Conservation (phyloP, 2,113 vertebrate genomes). For the Suricata suricatta region DNA sequence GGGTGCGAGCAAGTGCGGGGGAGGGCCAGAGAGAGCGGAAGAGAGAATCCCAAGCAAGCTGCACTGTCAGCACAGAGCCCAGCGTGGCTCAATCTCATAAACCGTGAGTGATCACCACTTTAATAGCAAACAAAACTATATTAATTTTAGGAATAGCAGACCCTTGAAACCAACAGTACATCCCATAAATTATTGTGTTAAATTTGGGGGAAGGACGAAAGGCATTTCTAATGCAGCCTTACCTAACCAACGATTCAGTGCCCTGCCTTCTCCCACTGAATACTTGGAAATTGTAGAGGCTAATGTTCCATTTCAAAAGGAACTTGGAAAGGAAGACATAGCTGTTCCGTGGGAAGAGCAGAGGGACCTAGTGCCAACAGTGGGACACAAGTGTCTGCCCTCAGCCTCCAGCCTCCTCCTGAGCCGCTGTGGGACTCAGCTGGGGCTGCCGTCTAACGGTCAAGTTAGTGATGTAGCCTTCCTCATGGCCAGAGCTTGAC, state of each 20-base stretch:
- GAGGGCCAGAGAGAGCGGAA: not conserved
- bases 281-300: not conserved
- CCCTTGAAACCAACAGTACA: not conserved
- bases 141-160: not conserved
- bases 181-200: not conserved
- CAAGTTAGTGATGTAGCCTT: not conserved
- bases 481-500: not conserved
- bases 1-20: not conserved
- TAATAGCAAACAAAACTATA: conserved; percentile 13
- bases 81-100: not conserved
- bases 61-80: not conserved
- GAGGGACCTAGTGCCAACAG: not conserved
- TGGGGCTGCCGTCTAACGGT: not conserved
- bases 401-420: not conserved
- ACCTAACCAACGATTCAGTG: not conserved
- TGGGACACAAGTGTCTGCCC: not conserved
- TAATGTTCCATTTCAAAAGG: not conserved
- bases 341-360: not conserved
- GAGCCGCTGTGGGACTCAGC: not conserved
- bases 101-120: not conserved
- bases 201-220: not conserved
- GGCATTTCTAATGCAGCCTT: not conserved
- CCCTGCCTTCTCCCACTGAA: not conserved
- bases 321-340: not conserved
- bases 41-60: not conserved